Conservation (phyloP, 2,113 vertebrate genomes). For the Neofelis nebulosa region DNA sequence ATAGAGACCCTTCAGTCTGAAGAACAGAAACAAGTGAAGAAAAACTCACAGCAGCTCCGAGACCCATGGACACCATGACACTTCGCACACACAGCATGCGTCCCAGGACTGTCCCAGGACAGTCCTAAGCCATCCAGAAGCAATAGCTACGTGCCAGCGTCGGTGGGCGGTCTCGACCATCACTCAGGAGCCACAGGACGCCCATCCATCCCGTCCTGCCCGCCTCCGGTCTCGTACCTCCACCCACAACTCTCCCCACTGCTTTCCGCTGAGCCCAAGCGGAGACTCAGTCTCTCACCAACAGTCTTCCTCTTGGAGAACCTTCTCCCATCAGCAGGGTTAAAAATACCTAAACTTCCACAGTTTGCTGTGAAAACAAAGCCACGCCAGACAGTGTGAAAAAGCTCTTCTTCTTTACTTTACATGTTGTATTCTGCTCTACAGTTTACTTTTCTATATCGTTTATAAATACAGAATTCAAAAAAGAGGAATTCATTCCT, state of each 20-base stretch:
- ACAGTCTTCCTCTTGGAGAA: neutral
- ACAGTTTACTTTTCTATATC: neutral
- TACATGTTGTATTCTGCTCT: neutral
- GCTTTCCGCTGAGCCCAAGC: neutral
- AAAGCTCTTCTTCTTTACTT: neutral
- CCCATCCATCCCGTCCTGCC: neutral
- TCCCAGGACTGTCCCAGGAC: neutral
- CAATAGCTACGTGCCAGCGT: neutral
- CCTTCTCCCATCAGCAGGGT: neutral
- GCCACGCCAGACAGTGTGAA: too few species aligned
- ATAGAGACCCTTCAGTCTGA: neutral
- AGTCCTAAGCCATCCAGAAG: neutral
- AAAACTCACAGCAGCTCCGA: neutral
- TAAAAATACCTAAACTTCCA: neutral
- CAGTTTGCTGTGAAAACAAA: neutral
- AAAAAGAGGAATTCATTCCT: neutral
- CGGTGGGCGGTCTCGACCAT: neutral
- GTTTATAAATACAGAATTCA: neutral
- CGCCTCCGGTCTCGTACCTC: neutral
- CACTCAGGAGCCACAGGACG: neutral
- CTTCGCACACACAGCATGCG: too few species aligned
- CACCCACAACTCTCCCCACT: neutral
- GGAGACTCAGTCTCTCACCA: neutral
- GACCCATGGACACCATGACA: neutral
- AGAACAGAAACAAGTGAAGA: neutral